Evolutionary conservation across 2,888 invertebrate species (phyloP).

Genomic region (Norana najaformis): DNA sequence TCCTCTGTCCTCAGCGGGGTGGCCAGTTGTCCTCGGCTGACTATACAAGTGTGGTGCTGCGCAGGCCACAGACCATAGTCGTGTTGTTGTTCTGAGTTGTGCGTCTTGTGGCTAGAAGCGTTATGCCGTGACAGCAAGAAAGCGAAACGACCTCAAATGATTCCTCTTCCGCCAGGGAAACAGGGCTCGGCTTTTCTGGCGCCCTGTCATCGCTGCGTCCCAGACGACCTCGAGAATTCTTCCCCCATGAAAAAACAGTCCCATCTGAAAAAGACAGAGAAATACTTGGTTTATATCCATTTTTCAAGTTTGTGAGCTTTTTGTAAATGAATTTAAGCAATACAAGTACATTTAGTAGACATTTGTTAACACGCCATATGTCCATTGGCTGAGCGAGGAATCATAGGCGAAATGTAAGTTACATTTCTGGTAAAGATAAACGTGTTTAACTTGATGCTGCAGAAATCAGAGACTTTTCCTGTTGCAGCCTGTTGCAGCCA

Average conservation of each 20-base stretch:
- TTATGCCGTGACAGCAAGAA: constrained; percentile 59
- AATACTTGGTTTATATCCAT: too few species aligned
- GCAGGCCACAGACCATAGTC: not conserved
- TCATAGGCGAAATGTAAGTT: too few species aligned
- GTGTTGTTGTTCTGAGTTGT: not conserved
- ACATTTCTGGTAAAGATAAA: too few species aligned
- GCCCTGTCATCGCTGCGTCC: constrained; percentile 49
- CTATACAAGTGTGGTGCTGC: not conserved
- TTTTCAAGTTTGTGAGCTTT: too few species aligned
- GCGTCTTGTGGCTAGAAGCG: constrained; percentile 47
- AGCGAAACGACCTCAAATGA: constrained; percentile 52
- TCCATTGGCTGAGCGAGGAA: too few species aligned
- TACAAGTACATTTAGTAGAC: too few species aligned
- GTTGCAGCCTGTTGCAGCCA: too few species aligned
- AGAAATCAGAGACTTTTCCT: too few species aligned
- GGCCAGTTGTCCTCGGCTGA: not conserved
- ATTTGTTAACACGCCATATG: too few species aligned
- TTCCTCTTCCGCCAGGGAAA: constrained; percentile 47
- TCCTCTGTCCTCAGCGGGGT: not conserved
- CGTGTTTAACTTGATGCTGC: too few species aligned
- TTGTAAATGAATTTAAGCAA: too few species aligned
- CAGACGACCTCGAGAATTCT: constrained; percentile 55
- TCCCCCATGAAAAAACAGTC: constrained; percentile 60
- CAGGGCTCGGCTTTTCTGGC: constrained; percentile 51
- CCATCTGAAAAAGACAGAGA: constrained; percentile 48